Evolutionary conservation across 37 sponge, comb jelly and placozoan genomes (phyloP), one percentile per base, ranked within the genome.

Genomic region (Oscarella lobularis): DNA sequence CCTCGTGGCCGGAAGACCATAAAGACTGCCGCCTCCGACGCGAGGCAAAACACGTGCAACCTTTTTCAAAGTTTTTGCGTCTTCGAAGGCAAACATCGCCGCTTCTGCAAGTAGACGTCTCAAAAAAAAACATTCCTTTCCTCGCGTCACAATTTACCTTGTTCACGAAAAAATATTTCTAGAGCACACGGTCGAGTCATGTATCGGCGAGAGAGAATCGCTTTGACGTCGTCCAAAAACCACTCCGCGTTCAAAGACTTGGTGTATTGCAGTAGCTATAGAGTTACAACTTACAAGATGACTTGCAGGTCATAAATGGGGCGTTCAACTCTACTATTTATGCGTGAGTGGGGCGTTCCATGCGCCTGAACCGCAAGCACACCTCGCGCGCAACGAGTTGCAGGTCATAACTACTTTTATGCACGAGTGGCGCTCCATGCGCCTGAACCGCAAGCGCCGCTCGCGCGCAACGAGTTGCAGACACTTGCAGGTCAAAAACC

Each of bases 1-100:
- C 89, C 89, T 84, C 1, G 86, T 75, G 9, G 40, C 73, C 39
- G 94, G 90, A 2, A 89, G 73, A 6, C 81, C 90, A 78, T 86
- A 89, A 33, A 78, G 75, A 5, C 72, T 27, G 0, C 94, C 94
- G 5, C 75, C 77, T 38, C 94, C 94, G 39, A 93, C 90, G 31
- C 87, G 81, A 2, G 94, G 94, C 40, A 93, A 72, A 5, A 55
- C 75, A 65, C 73, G 74, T 1, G 89, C 81, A 34, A 81, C 82
- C 2, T 71, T 36, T 38, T 72, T 82, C 60, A 89, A 80, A n/a
- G 85, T 86, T 70, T 78, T 73, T 66, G 39, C 65, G 71, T 72
- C 82, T 33, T 73, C 76, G 66, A 93, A 83, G 6, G 77, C 76
- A 29, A 93, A 71, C 71, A 89, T 82, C 32, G 41, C 71, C 20